These are phyloP conservation scores for Pararge aegeria DNA, from an alignment of 1,140 invertebrate genomes.

Conservation along the genomic window DNA sequence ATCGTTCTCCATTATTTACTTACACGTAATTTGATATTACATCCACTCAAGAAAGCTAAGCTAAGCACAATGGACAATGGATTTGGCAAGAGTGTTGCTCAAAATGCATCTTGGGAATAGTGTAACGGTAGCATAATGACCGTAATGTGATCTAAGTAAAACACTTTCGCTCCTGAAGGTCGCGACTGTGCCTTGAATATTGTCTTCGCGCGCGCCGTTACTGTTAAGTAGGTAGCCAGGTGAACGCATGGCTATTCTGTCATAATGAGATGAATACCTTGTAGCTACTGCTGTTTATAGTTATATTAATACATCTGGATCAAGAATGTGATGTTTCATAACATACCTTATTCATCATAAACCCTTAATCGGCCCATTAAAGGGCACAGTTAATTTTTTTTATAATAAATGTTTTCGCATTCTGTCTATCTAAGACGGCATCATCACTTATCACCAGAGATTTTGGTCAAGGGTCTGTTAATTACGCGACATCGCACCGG, in stretches of 20 bases:
- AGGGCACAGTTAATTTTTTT: too few species aligned
- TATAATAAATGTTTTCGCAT: too few species aligned
- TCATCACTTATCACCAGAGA: too few species aligned
- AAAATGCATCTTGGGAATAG: constrained; percentile 28
- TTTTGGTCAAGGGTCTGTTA: too few species aligned
- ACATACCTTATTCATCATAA: too few species aligned
- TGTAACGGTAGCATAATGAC: constrained; percentile 31
- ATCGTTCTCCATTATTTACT: constrained; percentile 11
- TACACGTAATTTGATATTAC: constrained; percentile 15
- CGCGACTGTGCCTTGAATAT: constrained; percentile 52
- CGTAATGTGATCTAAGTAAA: constrained; percentile 50
- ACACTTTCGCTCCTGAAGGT: constrained; percentile 65
- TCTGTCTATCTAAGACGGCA: too few species aligned
- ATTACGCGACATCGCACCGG: too few species aligned
- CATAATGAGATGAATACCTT: constrained; percentile 39
- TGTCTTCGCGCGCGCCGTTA: constrained; percentile 38
- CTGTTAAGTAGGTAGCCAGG: constrained; percentile 26
- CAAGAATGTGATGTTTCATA: too few species aligned
- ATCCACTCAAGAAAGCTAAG: constrained; percentile 22
- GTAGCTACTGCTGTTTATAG: too few species aligned
- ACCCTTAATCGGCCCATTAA: too few species aligned
- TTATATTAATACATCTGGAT: not conserved
- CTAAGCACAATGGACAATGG: constrained; percentile 26
- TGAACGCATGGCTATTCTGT: constrained; percentile 33
- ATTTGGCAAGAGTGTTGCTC: constrained; percentile 23